phyloP scores from a whole-genome alignment of 2,797 vertebrate genomes.

The Acestrorhynchus altus region DNA sequence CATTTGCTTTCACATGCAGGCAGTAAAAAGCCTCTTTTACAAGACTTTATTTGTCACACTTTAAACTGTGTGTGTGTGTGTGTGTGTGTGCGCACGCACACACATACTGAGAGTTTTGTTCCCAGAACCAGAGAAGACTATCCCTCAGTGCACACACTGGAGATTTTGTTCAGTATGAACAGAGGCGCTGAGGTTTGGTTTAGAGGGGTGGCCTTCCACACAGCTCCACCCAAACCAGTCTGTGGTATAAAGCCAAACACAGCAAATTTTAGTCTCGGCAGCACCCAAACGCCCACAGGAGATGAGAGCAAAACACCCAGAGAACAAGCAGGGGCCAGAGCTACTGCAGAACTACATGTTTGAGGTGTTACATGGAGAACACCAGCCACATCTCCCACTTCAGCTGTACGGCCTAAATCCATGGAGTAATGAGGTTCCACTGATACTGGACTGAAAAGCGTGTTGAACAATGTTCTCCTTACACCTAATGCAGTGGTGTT shows the following conservation, averaged over 20 bases:
- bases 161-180: constrained; percentile 28
- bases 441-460: no score
- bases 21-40: background rate
- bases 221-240: constrained; percentile 52
- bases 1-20: background rate
- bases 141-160: constrained; percentile 26
- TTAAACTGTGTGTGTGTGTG: background rate
- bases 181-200: constrained; percentile 48
- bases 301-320: background rate
- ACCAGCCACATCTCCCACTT: background rate
- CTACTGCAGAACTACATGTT: background rate
- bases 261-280: constrained; percentile 52
- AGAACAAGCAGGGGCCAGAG: background rate
- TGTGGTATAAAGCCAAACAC: constrained; percentile 54
- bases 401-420: no score
- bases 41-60: background rate
- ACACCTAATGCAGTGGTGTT: no score
- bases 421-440: no score
- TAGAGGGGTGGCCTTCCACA: constrained; percentile 46
- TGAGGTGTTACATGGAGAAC: background rate
- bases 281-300: constrained; percentile 24
- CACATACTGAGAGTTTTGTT: constrained; percentile 23
- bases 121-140: background rate
- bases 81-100: background rate
- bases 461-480: no score